Percentiles rank a stretch among this genome's conserved stretches.
Evolutionary conservation across 2,797 vertebrate genomes (phyloP).

Genomic region (Naso thynnoides): DNA sequence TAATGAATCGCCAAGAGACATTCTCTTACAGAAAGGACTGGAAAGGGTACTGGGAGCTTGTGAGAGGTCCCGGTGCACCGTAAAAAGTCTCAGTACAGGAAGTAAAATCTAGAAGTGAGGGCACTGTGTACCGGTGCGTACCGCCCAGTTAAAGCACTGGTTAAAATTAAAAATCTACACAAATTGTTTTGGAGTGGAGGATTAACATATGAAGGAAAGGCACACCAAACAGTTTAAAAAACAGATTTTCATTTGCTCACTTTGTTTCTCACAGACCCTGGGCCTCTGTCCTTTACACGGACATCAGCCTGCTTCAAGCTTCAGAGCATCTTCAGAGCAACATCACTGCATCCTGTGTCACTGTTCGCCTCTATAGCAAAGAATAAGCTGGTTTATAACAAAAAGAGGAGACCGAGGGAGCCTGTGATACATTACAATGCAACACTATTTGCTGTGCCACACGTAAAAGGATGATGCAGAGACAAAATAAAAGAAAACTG

Average conservation of each 20-base stretch:
- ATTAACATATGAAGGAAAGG: neutral
- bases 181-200: neutral
- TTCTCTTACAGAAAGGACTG: too few species aligned
- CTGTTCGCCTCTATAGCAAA: neutral
- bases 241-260: neutral
- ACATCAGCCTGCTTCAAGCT: neutral
- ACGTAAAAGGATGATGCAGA: conserved; percentile 1
- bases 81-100: too few species aligned
- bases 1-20: too few species aligned
- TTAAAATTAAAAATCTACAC: too few species aligned
- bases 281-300: neutral
- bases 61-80: too few species aligned
- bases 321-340: neutral
- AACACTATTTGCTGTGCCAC: neutral
- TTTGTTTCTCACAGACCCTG: neutral
- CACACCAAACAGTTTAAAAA: accelerated
- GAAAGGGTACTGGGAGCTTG: too few species aligned
- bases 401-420: neutral
- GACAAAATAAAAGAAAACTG: neutral
- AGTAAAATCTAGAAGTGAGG: too few species aligned
- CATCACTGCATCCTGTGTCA: neutral
- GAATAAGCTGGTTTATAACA: neutral
- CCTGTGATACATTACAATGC: neutral
- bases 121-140: too few species aligned
- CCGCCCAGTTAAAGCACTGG: too few species aligned